Base-by-base conservation (phyloP, 2,113 vertebrate genomes). In the Asarcornis scutulata region DNA sequence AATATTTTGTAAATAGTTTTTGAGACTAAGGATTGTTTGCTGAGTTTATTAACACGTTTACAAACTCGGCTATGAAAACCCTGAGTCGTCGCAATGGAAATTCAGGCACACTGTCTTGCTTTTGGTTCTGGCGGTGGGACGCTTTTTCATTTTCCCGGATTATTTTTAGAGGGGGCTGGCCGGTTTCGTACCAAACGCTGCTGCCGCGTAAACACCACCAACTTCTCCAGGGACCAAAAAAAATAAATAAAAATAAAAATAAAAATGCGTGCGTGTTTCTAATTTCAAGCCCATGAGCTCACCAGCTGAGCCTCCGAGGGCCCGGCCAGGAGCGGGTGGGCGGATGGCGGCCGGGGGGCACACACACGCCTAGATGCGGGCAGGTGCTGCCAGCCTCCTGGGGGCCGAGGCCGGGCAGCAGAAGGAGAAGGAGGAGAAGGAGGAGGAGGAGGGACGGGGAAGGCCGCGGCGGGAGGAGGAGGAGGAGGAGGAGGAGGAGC, bases 251-350 rank as follows among this genome's bases (percentile, higher is more conserved):
- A 13, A 40, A 40, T 13, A 40, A 40, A 13, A 40, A 40, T 13
- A 40, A 40, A 92, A 96, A 88, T 84, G 68, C 0, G 4, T 36
- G 76, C 29, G 76, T 64, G 66, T 74, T 86, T 95, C 90, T 88
- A 91, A 96, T 96, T 94, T 93, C 83, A 96, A 83, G 74, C 22
- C 27, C 56, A 56, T 88, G 93, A 94, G 88, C 86, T 94, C 88
- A 94, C 15, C 20, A 7, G 50, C 77, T n/a, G 62, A 88, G 76
- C 20, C 83, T 55, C 74, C 1, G 23, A 86, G 80, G 75, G 82
- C 53, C 42, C 1, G 0, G 55, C 77, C 68, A 16, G 1, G 16
- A 86, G 86, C 1, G 0, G 40, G 40, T 40, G 40, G 40, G 5
- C 13, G 40, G 40, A 3, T 40, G 40, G 11, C 40, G 40, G 21